Base-by-base conservation (phyloP, 2,888 invertebrate species). In the Chaitophorus viminalis region DNA sequence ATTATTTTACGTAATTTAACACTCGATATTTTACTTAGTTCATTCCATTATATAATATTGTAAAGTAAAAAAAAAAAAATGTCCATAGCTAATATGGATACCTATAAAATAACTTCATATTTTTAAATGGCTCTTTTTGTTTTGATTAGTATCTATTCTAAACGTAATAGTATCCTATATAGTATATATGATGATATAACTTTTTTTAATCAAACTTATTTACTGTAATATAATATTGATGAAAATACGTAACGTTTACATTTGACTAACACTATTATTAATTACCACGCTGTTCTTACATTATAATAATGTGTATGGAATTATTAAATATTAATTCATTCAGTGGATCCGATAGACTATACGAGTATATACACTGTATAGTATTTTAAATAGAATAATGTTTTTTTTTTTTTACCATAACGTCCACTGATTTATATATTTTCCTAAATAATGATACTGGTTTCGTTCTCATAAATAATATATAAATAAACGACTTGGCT, bases 1-100 rank as follows among this genome's bases (percentile, higher is more conserved):
- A 78, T 78, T 78, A 78, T 54, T n/a, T 78, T 78, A 54, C 31
- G 78, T 54, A 78, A 78, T 54, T 54, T 54, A 78, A 78, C 11
- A 78, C 78, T 78, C 54, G 54, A 54, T 54, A 78, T 78, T 78
- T 78, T 78, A 78, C 78, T 21, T 33, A 31, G 14, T 21, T 54
- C 4, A 21, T 33, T 25, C 52, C 33, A 9, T 78, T 78, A 60
- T 60, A 60, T 25, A 25, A 60, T 52, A n/a, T 46, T 60, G 21
- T 60, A 21, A 21, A 52, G n/a, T n/a, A n/a, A 25, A 60, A 60
- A 60, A 6, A 60, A 60, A 60, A 21, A 21, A 18, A 3, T 21
- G 2, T 54, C 6, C 25, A 4, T 60, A 25, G 60, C 25, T 60
- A 60, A 60, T 60, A 8, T 25, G 21, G 6, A 5, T 60, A 60